Percentiles rank a stretch among this genome's conserved stretches.
These are phyloP conservation scores for Hippotragus niger DNA, from an alignment of 2,113 vertebrate genomes.

Conservation along the genomic window DNA sequence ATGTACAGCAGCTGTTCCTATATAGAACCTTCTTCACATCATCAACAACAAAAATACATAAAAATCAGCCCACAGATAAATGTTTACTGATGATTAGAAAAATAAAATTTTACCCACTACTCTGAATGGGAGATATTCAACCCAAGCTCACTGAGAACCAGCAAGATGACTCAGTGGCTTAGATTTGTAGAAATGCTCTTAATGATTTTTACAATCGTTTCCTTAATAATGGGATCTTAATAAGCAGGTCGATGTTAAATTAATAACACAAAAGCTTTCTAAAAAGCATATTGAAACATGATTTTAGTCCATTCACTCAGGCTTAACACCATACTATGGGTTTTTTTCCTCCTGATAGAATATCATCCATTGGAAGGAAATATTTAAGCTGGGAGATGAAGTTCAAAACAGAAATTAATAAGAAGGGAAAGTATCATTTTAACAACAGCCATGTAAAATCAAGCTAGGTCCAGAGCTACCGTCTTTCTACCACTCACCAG, in stretches of 20 bases:
- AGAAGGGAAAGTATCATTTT: constrained; percentile 30
- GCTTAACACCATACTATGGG: not conserved
- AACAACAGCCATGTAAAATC: not conserved
- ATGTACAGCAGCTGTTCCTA: not conserved
- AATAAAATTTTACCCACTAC: constrained; percentile 28
- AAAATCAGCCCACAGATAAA: not conserved
- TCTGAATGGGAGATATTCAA: constrained; percentile 22
- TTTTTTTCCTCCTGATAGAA: constrained; percentile 32
- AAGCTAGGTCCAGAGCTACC: not conserved
- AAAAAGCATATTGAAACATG: constrained; percentile 51
- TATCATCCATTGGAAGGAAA: constrained; percentile 54
- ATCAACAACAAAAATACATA: not conserved
- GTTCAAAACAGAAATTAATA: constrained; percentile 30
- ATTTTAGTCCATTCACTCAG: constrained; percentile 47
- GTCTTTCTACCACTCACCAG: not conserved
- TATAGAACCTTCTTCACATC: not conserved
- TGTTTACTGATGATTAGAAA: not conserved
- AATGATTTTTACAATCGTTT: constrained; percentile 63
- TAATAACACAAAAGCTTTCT: constrained; percentile 55
- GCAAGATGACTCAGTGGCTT: constrained; percentile 40
- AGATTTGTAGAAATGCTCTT: constrained; percentile 38
- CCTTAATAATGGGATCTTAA: constrained; percentile 63
- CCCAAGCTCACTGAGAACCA: constrained; percentile 36
- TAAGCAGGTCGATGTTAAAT: constrained; percentile 67
- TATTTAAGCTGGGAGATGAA: constrained; percentile 38